Evolutionary conservation across 2,113 vertebrate species (phyloP).

Genomic region (Prinia subflava): DNA sequence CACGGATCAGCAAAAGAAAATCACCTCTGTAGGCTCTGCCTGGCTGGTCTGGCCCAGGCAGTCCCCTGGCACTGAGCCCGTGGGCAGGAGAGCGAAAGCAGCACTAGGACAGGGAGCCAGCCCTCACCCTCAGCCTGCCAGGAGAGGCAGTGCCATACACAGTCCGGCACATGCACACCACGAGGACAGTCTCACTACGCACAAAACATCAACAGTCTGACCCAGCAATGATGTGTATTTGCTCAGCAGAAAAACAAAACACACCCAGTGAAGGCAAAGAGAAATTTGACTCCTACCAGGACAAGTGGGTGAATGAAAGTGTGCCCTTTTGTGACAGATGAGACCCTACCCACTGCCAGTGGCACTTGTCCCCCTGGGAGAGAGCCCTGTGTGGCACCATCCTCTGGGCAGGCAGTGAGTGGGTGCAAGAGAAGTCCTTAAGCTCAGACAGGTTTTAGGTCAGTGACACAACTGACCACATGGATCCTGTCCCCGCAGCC

Average conservation of each 20-base stretch:
- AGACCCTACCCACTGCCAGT: neutral
- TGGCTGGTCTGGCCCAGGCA: neutral
- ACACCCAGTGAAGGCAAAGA: neutral
- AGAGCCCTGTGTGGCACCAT: neutral
- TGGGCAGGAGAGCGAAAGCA: neutral
- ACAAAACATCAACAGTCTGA: neutral
- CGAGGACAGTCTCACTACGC: rapidly evolving
- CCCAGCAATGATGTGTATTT: neutral
- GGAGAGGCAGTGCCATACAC: neutral
- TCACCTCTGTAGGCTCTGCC: neutral
- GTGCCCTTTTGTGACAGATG: neutral
- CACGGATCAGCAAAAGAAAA: neutral
- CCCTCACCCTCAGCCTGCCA: neutral
- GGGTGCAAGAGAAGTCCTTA: neutral
- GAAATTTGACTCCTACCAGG: neutral
- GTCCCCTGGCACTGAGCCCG: neutral
- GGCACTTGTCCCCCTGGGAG: neutral
- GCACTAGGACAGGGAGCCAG: neutral
- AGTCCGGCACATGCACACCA: neutral
- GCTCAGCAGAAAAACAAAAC: neutral
- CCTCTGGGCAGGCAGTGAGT: rapidly evolving
- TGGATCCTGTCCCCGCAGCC: rapidly evolving
- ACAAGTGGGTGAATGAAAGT: neutral
- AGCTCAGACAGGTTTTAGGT: neutral
- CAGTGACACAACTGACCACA: neutral